Base-by-base conservation (phyloP, 2,797 vertebrate genomes). In the Mormyrops attenuatus region DNA sequence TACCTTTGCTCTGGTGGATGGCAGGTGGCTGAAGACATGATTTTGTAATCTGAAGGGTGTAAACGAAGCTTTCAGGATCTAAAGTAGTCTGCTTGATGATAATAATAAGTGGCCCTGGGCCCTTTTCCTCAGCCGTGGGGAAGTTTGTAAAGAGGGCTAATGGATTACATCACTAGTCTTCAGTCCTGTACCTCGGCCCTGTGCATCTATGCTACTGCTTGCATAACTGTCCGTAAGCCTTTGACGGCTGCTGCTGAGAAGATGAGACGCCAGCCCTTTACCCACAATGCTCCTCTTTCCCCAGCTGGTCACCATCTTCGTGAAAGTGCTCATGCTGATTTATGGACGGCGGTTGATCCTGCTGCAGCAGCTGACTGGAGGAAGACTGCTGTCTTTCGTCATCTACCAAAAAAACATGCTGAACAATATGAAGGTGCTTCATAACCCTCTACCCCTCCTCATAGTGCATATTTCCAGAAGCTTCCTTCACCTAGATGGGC, bases 311-410 rank as follows among this genome's bases (percentile, higher is more conserved):
- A 93, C 90, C 50, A 44, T 95, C 47, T 91, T 89, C 9, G 91
- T 96, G 53, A 95, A 95, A 87, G 91, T 96, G 0, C 44, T 96
- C 0, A 95, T 97, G 94, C 92, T 99, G 90, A 88, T 91, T 22
- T 92, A 92, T 0, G 97, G 97, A 0, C 94, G 95, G n/a, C 92
- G 57, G 22, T 96, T 98, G 90, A 95, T 98, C 91, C 91, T 47
- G 0, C 92, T 93, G 0, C 95, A 96, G 0, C 93, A 92, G 80
- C 92, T 99, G 90, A 97, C 92, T 22, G 85, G 91, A 0, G 97
- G 97, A 0, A 92, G 92, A 7, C 94, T 99, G 0, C 87, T 99
- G n/a, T 95, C 97, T n/a, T 98, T 99, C 85, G 90, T 98, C 26
- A 89, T 99, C 8, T 98, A 97, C 93, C 97, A 98, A 93, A 96